These are phyloP conservation scores for Andrena praecox DNA, from an alignment of 2,888 invertebrate species.

Conservation along the genomic window DNA sequence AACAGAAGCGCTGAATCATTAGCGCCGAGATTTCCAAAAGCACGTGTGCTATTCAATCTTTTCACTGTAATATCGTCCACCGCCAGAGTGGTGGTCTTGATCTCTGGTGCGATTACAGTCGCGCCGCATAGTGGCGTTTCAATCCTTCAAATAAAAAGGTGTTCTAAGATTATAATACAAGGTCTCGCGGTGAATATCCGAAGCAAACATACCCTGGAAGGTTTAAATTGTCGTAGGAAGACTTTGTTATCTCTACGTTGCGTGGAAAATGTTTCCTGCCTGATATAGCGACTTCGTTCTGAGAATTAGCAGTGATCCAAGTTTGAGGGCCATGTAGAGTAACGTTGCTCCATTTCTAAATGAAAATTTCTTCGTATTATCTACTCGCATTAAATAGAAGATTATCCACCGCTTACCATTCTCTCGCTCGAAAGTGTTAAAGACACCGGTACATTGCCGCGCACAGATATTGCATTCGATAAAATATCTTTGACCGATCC, in stretches of 20 bases:
- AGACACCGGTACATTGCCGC: slow-evolving; percentile 78
- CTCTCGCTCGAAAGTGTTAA: slow-evolving; percentile 81
- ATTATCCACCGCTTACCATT: slow-evolving; percentile 75
- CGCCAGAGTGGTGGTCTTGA: slow-evolving; percentile 70
- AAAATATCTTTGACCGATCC: slow-evolving; percentile 80
- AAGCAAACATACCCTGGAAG: slow-evolving; percentile 63
- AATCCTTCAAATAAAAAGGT: slow-evolving; percentile 62
- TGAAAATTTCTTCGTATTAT: slow-evolving; percentile 7
- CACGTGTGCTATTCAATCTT: slow-evolving; percentile 59
- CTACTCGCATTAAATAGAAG: not conserved
- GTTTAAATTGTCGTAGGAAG: slow-evolving; percentile 62
- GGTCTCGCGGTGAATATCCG: not conserved
- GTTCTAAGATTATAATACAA: not conserved
- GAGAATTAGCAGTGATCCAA: slow-evolving; percentile 80
- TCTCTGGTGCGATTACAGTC: slow-evolving; percentile 59
- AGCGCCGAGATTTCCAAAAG: slow-evolving; percentile 69
- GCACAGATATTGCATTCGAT: slow-evolving; percentile 80
- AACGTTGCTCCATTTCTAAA: slow-evolving; percentile 83
- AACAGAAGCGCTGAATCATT: slow-evolving; percentile 62
- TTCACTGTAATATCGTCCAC: slow-evolving; percentile 65
- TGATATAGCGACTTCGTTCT: slow-evolving; percentile 84
- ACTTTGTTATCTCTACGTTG: slow-evolving; percentile 79
- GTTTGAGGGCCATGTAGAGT: slow-evolving; percentile 84
- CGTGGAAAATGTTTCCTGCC: slow-evolving; percentile 85
- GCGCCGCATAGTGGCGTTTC: slow-evolving; percentile 66